phyloP scores from a whole-genome alignment of 2,797 vertebrate species.

The Parambassis ranga region DNA sequence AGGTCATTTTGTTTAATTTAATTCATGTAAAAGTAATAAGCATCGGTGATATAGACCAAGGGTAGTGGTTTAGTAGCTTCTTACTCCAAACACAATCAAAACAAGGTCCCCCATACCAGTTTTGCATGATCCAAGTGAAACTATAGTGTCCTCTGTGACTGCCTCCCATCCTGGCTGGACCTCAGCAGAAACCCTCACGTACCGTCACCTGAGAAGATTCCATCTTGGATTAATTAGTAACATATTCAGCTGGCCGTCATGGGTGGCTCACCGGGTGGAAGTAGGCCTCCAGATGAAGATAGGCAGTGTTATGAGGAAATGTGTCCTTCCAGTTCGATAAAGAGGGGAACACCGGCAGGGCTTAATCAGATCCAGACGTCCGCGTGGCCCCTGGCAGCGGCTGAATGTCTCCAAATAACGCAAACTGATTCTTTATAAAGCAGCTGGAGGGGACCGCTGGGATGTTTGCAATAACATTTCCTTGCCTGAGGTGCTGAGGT shows the following conservation, averaged over 20 bases:
- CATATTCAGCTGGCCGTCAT: slow-evolving; percentile 27
- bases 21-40: no score
- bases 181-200: slow-evolving; percentile 25
- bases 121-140: no score
- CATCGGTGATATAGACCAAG: no score
- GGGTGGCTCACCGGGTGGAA: slow-evolving; percentile 1
- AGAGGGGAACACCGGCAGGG: slow-evolving; percentile 26
- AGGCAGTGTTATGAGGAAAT: slow-evolving; percentile 28
- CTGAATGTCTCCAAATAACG: slow-evolving; percentile 50
- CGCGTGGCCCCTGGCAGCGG: slow-evolving; percentile 40
- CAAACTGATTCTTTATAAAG: slow-evolving; percentile 69
- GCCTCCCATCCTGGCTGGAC: slow-evolving; percentile 33
- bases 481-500: slow-evolving; percentile 55
- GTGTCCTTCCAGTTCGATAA: slow-evolving; percentile 43
- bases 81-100: no score
- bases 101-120: no score
- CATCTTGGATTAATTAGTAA: slow-evolving; percentile 61
- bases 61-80: no score
- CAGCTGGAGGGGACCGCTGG: slow-evolving; percentile 50
- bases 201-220: slow-evolving; percentile 42
- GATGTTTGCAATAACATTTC: slow-evolving; percentile 69
- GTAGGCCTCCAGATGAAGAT: slow-evolving; percentile 28
- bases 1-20: no score
- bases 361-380: slow-evolving; percentile 55
- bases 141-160: background rate